Conservation (phyloP, 2,888 invertebrate genomes). For the Eupithecia dodoneata region DNA sequence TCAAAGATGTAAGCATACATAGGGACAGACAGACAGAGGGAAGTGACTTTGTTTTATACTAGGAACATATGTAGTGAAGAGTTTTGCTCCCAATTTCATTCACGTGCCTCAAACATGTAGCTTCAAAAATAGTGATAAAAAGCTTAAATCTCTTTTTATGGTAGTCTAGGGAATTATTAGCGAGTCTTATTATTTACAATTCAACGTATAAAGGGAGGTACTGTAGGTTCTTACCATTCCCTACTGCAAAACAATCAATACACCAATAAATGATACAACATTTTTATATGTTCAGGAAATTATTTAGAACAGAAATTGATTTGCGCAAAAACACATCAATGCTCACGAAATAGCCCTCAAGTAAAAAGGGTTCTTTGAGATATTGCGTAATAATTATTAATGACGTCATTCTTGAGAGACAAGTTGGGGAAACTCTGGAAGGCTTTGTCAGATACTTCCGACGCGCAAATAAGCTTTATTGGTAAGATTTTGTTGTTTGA, state of each 20-base stretch:
- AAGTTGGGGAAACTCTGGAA: conserved; percentile 14
- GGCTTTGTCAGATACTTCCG: conserved; percentile 14
- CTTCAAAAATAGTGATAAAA: not conserved
- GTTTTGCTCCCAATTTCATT: not conserved
- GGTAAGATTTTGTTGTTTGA: conserved; percentile 1
- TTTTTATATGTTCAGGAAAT: not conserved
- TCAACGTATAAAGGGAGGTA: too few relatives aligned
- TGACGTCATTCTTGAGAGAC: conserved; percentile 3
- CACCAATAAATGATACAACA: not conserved
- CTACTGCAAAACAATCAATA: too few relatives aligned
- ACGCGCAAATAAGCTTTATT: conserved; percentile 7
- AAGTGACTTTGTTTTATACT: too few relatives aligned
- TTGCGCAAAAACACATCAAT: not conserved
- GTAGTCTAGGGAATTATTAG: not conserved
- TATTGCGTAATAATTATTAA: conserved; percentile 8
- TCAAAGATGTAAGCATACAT: too few relatives aligned
- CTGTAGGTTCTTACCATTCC: too few relatives aligned
- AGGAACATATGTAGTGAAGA: not conserved
- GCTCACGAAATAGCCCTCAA: not conserved
- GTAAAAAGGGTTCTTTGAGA: conserved; percentile 3
- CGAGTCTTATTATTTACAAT: too few relatives aligned
- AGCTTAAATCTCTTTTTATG: not conserved
- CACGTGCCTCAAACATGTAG: not conserved
- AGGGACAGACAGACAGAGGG: too few relatives aligned
- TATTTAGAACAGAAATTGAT: not conserved